Evolutionary conservation across 2,888 invertebrate species (phyloP).

Genomic region (Drosophila rellima): DNA sequence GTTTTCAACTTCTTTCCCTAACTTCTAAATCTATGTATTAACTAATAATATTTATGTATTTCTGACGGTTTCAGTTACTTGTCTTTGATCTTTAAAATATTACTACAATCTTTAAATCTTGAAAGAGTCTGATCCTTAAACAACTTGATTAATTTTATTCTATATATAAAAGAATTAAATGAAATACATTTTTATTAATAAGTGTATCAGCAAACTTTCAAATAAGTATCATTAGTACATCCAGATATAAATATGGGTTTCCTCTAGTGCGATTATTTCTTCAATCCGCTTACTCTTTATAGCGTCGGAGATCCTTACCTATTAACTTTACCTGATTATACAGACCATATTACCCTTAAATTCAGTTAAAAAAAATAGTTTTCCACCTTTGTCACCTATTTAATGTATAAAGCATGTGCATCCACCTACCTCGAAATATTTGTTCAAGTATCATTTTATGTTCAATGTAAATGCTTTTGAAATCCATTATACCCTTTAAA

Average conservation of each 20-base stretch:
- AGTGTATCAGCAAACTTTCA: too few species aligned
- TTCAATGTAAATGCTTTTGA: conserved; percentile 16
- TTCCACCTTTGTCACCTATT: background rate
- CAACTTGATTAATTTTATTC: background rate
- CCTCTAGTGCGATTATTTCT: background rate
- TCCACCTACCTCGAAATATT: conserved; percentile 4
- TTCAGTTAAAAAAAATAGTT: background rate
- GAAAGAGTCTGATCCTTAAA: background rate
- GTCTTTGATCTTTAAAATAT: background rate
- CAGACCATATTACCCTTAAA: background rate
- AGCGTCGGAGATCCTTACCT: background rate
- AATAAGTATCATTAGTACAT: too few species aligned
- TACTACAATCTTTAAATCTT: background rate
- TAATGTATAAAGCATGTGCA: conserved; percentile 43
- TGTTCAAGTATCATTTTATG: conserved; percentile 10
- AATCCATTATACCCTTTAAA: conserved; percentile 1
- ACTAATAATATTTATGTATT: background rate
- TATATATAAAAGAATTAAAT: background rate
- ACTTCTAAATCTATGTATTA: background rate
- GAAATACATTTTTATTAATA: too few species aligned
- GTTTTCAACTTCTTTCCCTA: conserved; percentile 10
- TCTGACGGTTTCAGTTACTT: background rate
- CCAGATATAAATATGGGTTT: background rate
- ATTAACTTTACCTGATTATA: background rate
- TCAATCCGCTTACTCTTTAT: background rate